Evolutionary conservation across 1,140 invertebrate species (phyloP), one percentile per base, ranked within the genome.

Genomic region (Goniozus legneri): DNA sequence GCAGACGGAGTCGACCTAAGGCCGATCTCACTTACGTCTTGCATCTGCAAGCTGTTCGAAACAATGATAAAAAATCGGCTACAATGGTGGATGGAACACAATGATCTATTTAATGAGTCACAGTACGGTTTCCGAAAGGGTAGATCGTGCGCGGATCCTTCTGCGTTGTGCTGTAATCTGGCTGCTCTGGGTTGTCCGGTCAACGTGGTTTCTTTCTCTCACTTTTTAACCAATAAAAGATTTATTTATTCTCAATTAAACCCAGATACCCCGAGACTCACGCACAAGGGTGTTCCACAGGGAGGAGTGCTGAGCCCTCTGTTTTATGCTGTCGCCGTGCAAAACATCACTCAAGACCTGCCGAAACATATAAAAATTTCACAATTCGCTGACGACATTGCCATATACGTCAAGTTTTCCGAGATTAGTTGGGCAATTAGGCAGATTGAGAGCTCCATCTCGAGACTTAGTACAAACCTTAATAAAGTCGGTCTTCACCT

Each of bases 401-500:
- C 19, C 2, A 10, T 40, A 3, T 54, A 43, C 8, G 2, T 36
- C 1, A 44, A 44, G 27, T 27, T 27, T 10, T 8, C 6, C 10
- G n/a, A 15, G 7, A 4, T 33, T 16, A 16, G 2, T 2, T 31
- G 3, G n/a, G 8, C 52, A 44, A 52, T n/a, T 12, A 8, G 13
- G 38, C 42, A 31, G 33, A n/a, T 36, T 33, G 14, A 10, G 32
- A 24, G 37, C 38, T 13, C 4, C 7, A 42, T 1, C 3, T 51
- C 6, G 24, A 50, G 41, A 50, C 32, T 10, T 39, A 50, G 12
- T 21, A 39, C 8, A 22, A 30, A 8, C 50, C 51, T 20, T 21
- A 51, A n/a, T 3, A 4, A 13, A 6, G 13, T 56, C 14, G 53
- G 48, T 10, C 37, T 56, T 3, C 14, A 50, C 2, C 10, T 49